These are phyloP conservation scores for Neotoxoptera formosana DNA, from an alignment of 1,140 invertebrate species.

Conservation along the genomic window DNA sequence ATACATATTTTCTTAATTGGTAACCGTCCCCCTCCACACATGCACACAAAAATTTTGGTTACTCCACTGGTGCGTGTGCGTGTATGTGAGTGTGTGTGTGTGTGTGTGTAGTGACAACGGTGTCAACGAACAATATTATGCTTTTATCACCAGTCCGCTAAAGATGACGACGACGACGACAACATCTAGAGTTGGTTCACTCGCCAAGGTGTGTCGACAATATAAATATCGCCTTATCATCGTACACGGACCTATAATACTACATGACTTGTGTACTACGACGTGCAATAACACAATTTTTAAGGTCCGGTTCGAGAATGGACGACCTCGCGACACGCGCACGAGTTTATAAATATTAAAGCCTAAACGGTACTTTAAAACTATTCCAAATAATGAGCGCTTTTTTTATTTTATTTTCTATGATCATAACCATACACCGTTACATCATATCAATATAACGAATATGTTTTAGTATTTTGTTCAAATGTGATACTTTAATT, in stretches of 20 bases:
- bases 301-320: slow-evolving; percentile 1
- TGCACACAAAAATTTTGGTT: background rate
- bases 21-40: background rate
- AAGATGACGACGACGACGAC: background rate
- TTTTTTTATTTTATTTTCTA: background rate
- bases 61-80: background rate
- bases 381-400: background rate
- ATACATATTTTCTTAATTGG: background rate
- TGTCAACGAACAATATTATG: background rate
- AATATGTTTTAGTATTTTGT: background rate
- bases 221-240: slow-evolving; percentile 23
- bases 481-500: background rate
- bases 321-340: background rate
- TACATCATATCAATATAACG: too few species aligned
- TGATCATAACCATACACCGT: background rate
- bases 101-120: background rate
- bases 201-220: slow-evolving; percentile 1
- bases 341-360: background rate
- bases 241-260: background rate
- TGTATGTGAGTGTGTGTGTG: too few species aligned
- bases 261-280: background rate
- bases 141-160: background rate
- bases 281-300: background rate
- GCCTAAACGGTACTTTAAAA: slow-evolving; percentile 9
- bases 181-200: background rate